phyloP scores from a whole-genome alignment of 2,113 vertebrate genomes.

The Tychaedon coryphoeus region DNA sequence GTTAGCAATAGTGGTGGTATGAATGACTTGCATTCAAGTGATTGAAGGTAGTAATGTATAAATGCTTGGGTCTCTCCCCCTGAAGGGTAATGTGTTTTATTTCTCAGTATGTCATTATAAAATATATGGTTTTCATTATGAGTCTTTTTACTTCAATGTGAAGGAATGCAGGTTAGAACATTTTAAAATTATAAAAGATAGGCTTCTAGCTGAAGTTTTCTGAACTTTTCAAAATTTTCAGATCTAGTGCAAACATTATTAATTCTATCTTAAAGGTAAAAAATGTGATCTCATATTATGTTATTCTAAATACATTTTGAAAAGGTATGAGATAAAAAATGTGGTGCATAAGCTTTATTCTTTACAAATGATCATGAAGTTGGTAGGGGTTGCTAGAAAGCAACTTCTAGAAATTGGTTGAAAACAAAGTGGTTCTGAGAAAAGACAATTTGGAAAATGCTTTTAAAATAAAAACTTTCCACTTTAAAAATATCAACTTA shows the following conservation, averaged over 20 bases:
- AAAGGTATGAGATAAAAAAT: neutral
- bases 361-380: neutral
- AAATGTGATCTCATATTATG: neutral
- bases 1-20: conserved; percentile 78
- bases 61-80: conserved; percentile 62
- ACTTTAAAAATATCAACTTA: neutral
- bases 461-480: conserved; percentile 8
- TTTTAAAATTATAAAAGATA: conserved; percentile 20
- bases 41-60: conserved; percentile 78
- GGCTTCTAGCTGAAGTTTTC: neutral
- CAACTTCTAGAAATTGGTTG: neutral
- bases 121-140: conserved; percentile 38
- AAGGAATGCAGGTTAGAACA: conserved; percentile 39
- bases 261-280: neutral
- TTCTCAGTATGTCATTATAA: conserved; percentile 44
- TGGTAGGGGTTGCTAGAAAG: neutral
- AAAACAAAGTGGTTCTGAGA: conserved; percentile 2
- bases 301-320: neutral
- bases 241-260: neutral
- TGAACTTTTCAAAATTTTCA: neutral
- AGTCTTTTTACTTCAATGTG: conserved; percentile 15
- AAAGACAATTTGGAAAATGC: neutral
- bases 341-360: neutral
- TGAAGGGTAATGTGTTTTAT: conserved; percentile 49
- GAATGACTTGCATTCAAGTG: conserved; percentile 79